Percentiles rank a stretch among this genome's conserved stretches.
These are phyloP conservation scores for Pseudopipra pipra DNA, from an alignment of 2,113 vertebrate genomes.

Conservation along the genomic window DNA sequence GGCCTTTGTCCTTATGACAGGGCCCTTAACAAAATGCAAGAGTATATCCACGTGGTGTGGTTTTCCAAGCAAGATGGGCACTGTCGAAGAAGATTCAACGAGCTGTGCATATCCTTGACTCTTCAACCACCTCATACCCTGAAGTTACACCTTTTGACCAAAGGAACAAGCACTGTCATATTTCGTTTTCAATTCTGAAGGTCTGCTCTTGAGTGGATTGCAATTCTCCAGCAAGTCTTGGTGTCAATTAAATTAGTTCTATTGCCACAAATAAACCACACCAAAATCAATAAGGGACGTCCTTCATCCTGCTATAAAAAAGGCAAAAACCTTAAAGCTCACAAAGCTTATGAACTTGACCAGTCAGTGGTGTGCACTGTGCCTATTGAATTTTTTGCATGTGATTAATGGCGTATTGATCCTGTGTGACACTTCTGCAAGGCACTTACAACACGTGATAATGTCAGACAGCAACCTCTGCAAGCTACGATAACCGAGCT, in stretches of 20 bases:
- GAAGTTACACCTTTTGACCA: not conserved
- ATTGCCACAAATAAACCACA: not conserved
- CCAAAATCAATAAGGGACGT: not conserved
- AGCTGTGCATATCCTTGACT: not conserved
- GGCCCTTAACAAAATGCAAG: not conserved
- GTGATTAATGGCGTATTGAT: constrained; percentile 9
- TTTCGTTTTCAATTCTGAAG: not conserved
- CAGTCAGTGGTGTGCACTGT: not conserved
- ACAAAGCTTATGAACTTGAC: not conserved
- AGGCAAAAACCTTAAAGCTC: not conserved
- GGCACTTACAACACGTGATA: not conserved
- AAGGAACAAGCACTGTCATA: not conserved
- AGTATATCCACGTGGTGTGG: not conserved
- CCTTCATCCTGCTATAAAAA: not conserved
- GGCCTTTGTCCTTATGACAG: not conserved
- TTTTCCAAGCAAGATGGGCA: not conserved
- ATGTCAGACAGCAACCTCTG: not conserved
- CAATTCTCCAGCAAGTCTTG: not conserved
- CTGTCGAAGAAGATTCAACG: not conserved
- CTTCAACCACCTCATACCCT: not conserved
- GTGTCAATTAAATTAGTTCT: not conserved
- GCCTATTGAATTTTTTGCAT: not conserved
- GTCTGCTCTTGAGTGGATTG: not conserved
- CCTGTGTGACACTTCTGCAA: not conserved
- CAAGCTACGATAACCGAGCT: accelerated